Evolutionary conservation across 2,797 vertebrate genomes (phyloP), one percentile per base, ranked within the genome.

Genomic region (Neosilurus mollespiculum): DNA sequence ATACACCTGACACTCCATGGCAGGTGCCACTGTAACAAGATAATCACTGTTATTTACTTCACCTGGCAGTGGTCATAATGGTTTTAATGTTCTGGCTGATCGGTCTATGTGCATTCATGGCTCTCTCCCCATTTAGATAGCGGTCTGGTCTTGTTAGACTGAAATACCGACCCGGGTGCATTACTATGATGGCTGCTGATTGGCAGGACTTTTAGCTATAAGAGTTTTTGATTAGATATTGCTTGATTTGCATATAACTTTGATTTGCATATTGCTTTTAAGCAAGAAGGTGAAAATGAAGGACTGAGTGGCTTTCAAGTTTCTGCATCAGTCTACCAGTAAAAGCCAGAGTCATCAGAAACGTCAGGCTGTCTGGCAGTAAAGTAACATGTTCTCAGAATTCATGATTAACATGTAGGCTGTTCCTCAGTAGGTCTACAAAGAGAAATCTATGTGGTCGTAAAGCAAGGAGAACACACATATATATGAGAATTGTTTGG

Each of bases 191-290:
- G 43, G 43, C 43, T 43, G 43, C 43, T 43, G 43, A 43, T 4
- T 43, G 43, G 43, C 43, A 43, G 43, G 43, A 43, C 43, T 43
- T 43, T 5, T 43, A 5, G 43, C 43, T 43, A 43, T 43, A 43
- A 43, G 43, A 30, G 43, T 5, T 43, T 43, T 43, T 43, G 43
- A 20, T 66, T 20, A 37, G 78, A 30, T 10, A 9, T 67, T 30
- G 24, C 22, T 80, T 56, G 54, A 11, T 30, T 79, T 20, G 78
- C 4, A 79, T 34, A 26, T 49, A 65, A n/a, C 12, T 84, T 84
- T 65, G 4, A 11, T 30, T 79, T 20, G 78, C 9, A 79, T 56
- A 26, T 49, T 65, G 34, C 12, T 84, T 84, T 65, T 49, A 65
- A 72, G n/a, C 20, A 66, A 18, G 16, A 22, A 62, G 16, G 65